Conservation (phyloP, 1,140 invertebrate species). For the Cotesia chilonis region DNA sequence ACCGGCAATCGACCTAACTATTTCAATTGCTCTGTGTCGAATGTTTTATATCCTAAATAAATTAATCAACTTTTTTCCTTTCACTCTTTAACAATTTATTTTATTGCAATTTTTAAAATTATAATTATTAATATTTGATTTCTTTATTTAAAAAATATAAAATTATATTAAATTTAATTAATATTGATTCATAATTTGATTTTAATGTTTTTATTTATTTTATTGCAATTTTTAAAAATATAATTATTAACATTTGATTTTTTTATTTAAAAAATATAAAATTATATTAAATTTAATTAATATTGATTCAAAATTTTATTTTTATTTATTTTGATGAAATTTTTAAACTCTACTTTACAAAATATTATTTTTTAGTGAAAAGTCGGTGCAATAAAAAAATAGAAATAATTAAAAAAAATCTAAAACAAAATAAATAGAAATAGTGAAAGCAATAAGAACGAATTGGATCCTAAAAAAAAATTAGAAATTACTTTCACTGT, state of each 20-base stretch:
- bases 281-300: no score
- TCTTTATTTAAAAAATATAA: no score
- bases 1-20: not conserved
- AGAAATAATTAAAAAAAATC: not conserved
- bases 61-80: not conserved
- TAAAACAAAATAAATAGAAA: not conserved
- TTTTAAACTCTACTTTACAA: no score
- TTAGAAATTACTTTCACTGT: not conserved
- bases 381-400: not conserved
- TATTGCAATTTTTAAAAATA: no score
- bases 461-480: slow-evolving; percentile 9
- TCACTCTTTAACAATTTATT: not conserved
- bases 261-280: no score
- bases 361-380: not conserved
- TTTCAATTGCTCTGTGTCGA: not conserved
- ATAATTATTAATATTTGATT: no score
- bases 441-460: not conserved
- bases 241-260: no score
- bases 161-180: no score
- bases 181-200: no score
- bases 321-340: no score
- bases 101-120: not conserved
- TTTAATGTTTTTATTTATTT: not conserved
- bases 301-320: no score
- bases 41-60: not conserved